phyloP scores from a whole-genome alignment of 2,888 invertebrate genomes.

The Hetaerina titia region DNA sequence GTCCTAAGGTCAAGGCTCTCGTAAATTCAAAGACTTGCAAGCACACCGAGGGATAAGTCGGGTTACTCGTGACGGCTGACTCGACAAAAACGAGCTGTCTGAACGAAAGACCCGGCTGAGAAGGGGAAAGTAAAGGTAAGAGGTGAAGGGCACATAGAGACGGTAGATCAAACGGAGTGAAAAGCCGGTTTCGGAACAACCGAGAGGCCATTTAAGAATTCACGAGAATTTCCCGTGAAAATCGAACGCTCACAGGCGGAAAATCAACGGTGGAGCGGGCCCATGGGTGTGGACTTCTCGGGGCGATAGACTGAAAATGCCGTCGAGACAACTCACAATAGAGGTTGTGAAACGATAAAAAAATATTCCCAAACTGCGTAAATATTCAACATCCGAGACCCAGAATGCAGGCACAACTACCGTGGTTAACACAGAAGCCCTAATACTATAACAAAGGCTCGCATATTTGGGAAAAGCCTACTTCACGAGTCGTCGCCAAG shows the following conservation, averaged over 20 bases:
- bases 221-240: conserved; percentile 26
- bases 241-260: conserved; percentile 17
- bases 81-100: neutral
- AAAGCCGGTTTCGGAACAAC: conserved; percentile 22
- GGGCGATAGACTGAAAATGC: neutral
- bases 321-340: neutral
- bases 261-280: neutral
- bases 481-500: neutral
- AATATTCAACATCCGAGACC: neutral
- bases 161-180: conserved; percentile 9
- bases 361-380: neutral
- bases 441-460: neutral
- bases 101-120: neutral
- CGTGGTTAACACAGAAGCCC: neutral
- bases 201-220: conserved; percentile 32
- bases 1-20: neutral
- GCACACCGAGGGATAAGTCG: neutral
- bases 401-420: neutral
- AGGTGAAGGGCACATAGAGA: conserved; percentile 52
- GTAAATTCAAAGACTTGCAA: neutral
- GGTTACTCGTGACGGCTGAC: neutral
- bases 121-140: neutral
- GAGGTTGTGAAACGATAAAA: neutral
- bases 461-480: neutral
- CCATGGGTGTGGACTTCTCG: neutral